Evolutionary conservation across 2,113 vertebrate species (phyloP).

Genomic region (Myodes glareolus): DNA sequence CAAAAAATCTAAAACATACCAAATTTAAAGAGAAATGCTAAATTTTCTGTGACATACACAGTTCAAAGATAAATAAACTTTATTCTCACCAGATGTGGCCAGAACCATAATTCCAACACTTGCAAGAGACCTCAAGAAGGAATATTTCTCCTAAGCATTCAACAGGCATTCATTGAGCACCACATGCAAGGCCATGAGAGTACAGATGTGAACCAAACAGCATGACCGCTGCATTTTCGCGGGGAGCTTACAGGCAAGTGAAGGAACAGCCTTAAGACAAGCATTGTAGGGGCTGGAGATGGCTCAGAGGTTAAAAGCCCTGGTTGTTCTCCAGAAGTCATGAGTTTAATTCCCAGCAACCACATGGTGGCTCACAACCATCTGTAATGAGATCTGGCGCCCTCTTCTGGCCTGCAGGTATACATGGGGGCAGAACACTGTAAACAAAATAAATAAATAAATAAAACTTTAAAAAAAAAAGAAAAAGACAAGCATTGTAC

Average conservation of each 20-base stretch:
- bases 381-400: too few relatives aligned
- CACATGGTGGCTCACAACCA: too few relatives aligned
- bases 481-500: not conserved
- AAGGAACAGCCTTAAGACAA: not conserved
- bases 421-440: too few relatives aligned
- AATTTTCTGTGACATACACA: not conserved
- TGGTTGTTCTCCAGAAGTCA: too few relatives aligned
- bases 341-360: too few relatives aligned
- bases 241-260: not conserved
- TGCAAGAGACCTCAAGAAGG: not conserved
- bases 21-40: not conserved
- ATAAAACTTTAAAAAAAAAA: too few relatives aligned
- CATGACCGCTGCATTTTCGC: not conserved
- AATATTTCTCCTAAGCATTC: not conserved
- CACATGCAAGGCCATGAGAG: not conserved
- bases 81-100: not conserved
- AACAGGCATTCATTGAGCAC: not conserved
- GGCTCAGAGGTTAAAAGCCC: too few relatives aligned
- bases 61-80: not conserved
- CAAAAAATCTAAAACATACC: slow-evolving; percentile 62
- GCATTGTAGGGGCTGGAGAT: too few relatives aligned
- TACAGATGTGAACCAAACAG: not conserved
- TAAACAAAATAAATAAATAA: too few relatives aligned
- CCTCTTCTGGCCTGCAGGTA: too few relatives aligned
- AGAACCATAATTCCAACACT: not conserved